phyloP scores from a whole-genome alignment of 2,888 invertebrate species.

The Polyploca ridens region DNA sequence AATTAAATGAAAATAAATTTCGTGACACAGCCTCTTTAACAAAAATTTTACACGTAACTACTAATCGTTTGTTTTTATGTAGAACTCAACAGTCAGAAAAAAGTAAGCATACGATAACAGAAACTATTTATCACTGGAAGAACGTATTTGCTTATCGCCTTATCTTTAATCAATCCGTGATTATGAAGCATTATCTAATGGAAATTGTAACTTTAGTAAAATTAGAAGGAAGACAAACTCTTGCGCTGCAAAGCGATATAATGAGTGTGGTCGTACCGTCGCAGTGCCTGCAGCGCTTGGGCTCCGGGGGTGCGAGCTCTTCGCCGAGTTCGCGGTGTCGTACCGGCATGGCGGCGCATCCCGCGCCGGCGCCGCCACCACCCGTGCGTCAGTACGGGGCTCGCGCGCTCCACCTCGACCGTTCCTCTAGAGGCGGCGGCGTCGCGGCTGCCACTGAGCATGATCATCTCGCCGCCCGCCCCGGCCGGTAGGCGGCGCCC shows the following conservation, averaged over 20 bases:
- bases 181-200: neutral
- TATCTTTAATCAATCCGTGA: neutral
- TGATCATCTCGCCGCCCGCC: constrained; percentile 75
- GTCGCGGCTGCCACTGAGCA: constrained; percentile 81
- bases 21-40: neutral
- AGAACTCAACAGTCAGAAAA: neutral
- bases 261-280: constrained; percentile 87
- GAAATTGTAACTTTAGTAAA: neutral
- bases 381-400: constrained; percentile 66
- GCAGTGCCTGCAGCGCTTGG: constrained; percentile 96
- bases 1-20: neutral
- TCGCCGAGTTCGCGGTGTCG: constrained; percentile 84
- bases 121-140: neutral
- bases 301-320: constrained; percentile 88
- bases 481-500: constrained; percentile 83
- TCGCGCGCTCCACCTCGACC: constrained; percentile 70
- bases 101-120: neutral
- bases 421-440: constrained; percentile 79
- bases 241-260: constrained; percentile 48
- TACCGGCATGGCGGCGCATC: constrained; percentile 85
- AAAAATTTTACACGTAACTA: neutral
- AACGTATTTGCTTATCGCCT: neutral
- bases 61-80: neutral
- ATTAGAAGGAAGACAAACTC: constrained; percentile 35
- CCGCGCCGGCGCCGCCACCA: constrained; percentile 81